Percentiles rank a stretch among this genome's conserved stretches.
phyloP scores from a whole-genome alignment of 2,113 vertebrate genomes.

The Datnioides undecimradiatus region DNA sequence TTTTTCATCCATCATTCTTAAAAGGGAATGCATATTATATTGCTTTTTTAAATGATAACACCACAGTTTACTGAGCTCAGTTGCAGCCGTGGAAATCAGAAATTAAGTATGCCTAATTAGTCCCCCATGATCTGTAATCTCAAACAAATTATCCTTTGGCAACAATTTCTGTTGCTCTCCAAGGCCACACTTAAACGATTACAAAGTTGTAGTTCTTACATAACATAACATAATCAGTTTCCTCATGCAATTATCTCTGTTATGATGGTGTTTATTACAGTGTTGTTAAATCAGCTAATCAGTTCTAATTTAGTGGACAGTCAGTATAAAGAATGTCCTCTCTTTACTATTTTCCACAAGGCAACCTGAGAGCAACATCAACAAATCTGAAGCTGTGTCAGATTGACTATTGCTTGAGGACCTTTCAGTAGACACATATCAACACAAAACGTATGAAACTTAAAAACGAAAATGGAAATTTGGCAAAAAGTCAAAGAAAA shows the following conservation, averaged over 20 bases:
- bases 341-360: not conserved
- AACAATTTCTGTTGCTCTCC: not conserved
- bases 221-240: not conserved
- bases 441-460: not conserved
- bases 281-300: not conserved
- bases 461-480: not conserved
- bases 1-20: not conserved
- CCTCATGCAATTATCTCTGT: not conserved
- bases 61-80: not conserved
- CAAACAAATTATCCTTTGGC: not conserved
- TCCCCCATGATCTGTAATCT: not conserved
- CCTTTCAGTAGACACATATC: not conserved
- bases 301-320: not conserved
- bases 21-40: not conserved
- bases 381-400: not conserved
- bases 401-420: not conserved
- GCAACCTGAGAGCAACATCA: not conserved
- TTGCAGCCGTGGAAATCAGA: not conserved
- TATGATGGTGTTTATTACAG: not conserved
- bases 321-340: not conserved
- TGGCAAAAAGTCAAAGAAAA: not conserved
- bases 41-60: not conserved
- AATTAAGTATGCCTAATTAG: not conserved
- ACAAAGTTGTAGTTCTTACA: not conserved
- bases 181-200: not conserved